Percentiles rank a stretch among this genome's conserved stretches.
These are phyloP conservation scores for Catocala sponsa DNA, from an alignment of 2,888 invertebrate species.

Conservation along the genomic window DNA sequence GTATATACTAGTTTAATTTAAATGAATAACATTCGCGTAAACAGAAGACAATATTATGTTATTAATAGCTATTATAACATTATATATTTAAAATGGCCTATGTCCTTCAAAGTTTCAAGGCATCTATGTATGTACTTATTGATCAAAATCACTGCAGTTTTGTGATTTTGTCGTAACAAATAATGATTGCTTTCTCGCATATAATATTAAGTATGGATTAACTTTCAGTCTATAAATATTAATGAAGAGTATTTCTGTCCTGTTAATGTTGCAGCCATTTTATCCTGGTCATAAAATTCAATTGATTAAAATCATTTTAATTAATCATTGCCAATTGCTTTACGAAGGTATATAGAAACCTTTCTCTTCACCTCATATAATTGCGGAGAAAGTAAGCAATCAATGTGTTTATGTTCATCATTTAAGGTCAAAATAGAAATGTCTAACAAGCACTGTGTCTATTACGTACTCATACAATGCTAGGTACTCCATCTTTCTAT, in stretches of 20 bases:
- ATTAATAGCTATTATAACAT: no score
- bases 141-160: no score
- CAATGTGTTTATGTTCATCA: neutral
- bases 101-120: no score
- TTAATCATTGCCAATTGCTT: neutral
- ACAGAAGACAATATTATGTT: no score
- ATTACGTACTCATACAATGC: constrained; percentile 1
- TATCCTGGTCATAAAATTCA: neutral
- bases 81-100: no score
- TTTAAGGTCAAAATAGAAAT: constrained; percentile 8
- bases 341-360: neutral
- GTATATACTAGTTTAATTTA: no score
- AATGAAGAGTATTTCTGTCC: neutral
- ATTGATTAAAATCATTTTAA: neutral
- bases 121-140: no score
- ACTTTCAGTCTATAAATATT: neutral
- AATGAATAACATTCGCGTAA: no score
- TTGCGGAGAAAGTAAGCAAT: constrained; percentile 7
- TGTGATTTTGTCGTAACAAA: no score
- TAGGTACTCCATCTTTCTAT: constrained; percentile 40
- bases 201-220: no score
- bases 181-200: no score
- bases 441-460: constrained; percentile 4
- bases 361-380: constrained; percentile 6
- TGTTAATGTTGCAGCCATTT: neutral